phyloP scores from a whole-genome alignment of 1,140 invertebrate species.

The Brachionus paranguensis region DNA sequence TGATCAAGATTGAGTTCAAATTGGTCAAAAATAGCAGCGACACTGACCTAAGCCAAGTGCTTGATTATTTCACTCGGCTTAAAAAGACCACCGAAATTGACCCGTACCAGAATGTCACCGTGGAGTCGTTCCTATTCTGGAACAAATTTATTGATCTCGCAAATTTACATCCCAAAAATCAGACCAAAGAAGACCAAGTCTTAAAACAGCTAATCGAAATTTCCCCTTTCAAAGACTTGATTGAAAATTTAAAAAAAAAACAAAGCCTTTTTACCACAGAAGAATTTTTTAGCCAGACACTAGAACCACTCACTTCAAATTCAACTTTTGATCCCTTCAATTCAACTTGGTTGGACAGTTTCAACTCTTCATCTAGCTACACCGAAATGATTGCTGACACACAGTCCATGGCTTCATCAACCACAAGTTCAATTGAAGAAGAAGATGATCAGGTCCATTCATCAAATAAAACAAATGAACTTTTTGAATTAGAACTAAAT shows the following conservation, averaged over 20 bases:
- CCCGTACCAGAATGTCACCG: background rate
- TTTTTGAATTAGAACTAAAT: background rate
- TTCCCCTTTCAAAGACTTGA: background rate
- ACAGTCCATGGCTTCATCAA: background rate
- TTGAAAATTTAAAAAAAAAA: background rate
- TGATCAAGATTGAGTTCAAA: conserved; percentile 27
- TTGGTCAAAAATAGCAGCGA: conserved; percentile 14
- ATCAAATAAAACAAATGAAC: background rate
- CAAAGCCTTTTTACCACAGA: background rate
- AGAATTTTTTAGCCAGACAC: background rate
- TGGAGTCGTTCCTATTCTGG: background rate
- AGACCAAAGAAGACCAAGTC: conserved; percentile 12
- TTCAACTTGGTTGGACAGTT: background rate
- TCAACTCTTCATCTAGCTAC: background rate
- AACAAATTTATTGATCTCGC: conserved; percentile 15
- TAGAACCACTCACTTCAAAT: background rate
- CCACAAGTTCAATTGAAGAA: background rate
- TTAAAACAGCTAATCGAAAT: background rate
- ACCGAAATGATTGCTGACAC: background rate
- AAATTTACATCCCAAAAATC: background rate
- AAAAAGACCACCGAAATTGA: background rate
- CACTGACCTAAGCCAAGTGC: background rate
- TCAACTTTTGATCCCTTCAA: background rate
- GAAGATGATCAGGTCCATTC: background rate
- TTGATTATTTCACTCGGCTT: background rate